A percentile compares a stretch with the other conserved stretches of the same genome.
Evolutionary conservation across 2,888 invertebrate species (phyloP).

Genomic region (Cancer borealis): DNA sequence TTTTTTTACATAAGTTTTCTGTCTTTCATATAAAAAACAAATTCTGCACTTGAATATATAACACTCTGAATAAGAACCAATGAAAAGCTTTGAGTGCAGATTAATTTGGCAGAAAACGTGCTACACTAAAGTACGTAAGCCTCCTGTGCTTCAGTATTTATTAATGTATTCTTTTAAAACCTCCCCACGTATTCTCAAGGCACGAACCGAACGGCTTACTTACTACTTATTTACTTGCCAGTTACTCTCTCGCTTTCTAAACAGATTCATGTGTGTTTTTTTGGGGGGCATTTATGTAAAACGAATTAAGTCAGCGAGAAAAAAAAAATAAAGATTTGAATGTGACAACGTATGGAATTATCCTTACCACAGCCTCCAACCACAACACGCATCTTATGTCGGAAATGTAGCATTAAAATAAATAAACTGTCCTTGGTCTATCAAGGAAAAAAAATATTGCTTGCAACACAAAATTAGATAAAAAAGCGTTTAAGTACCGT

Average conservation of each 20-base stretch:
- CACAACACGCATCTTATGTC: background rate
- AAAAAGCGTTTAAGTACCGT: background rate
- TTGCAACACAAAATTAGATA: background rate
- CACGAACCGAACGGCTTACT: background rate
- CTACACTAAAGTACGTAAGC: no score
- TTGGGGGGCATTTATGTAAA: background rate
- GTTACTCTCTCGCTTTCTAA: background rate
- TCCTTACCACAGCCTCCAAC: background rate
- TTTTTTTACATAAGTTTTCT: no score
- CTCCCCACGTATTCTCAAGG: background rate
- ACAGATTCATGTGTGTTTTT: background rate
- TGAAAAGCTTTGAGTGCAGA: no score
- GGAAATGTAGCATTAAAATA: background rate
- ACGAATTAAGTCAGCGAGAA: background rate
- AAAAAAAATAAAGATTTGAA: background rate
- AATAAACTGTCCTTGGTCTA: background rate
- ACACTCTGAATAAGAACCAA: no score
- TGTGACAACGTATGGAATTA: no score
- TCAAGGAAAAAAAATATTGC: background rate
- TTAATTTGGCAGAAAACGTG: no score
- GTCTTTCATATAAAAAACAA: no score
- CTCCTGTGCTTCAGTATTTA: background rate
- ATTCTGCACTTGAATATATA: background rate
- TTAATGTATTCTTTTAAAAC: background rate
- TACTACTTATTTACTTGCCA: background rate